These are phyloP conservation scores for Lasioglossum zephyrum DNA, from an alignment of 2,888 invertebrate genomes.

Conservation along the genomic window DNA sequence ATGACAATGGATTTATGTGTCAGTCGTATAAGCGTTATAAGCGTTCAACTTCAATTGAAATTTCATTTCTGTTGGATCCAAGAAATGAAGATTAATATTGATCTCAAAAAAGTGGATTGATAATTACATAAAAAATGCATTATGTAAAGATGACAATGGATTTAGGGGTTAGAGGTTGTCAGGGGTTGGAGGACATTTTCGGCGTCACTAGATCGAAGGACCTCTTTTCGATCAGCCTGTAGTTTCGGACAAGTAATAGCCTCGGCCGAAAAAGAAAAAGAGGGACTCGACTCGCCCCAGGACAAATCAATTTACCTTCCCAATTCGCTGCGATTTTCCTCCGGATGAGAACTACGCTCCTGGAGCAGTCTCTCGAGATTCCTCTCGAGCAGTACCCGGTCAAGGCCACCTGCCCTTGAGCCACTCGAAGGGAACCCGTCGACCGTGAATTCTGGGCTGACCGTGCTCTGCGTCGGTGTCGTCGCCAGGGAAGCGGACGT, in stretches of 20 bases:
- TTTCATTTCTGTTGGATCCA: too few species aligned
- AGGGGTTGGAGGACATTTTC: not conserved
- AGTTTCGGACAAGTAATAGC: not conserved
- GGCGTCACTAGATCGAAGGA: not conserved
- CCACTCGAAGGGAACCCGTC: constrained; percentile 72
- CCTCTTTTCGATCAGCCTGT: not conserved
- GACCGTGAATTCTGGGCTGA: constrained; percentile 68
- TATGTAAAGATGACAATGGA: not conserved
- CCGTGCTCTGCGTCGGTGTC: constrained; percentile 78
- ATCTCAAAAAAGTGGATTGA: too few species aligned
- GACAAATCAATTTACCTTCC: constrained; percentile 76
- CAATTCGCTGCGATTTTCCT: constrained; percentile 79
- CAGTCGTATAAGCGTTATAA: too few species aligned
- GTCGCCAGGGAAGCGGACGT: constrained; percentile 79
- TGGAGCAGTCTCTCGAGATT: constrained; percentile 88
- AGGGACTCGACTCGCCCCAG: not conserved
- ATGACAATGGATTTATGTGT: not conserved
- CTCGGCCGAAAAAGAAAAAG: not conserved
- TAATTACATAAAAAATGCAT: not conserved
- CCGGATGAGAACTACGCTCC: constrained; percentile 83
- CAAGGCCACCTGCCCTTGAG: constrained; percentile 85
- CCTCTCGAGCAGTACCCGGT: constrained; percentile 89
- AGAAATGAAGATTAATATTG: too few species aligned
- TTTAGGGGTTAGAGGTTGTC: too few species aligned
- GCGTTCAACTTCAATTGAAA: too few species aligned